Conservation (phyloP, 2,888 invertebrate species). For the Hydrotaea diabolus region DNA sequence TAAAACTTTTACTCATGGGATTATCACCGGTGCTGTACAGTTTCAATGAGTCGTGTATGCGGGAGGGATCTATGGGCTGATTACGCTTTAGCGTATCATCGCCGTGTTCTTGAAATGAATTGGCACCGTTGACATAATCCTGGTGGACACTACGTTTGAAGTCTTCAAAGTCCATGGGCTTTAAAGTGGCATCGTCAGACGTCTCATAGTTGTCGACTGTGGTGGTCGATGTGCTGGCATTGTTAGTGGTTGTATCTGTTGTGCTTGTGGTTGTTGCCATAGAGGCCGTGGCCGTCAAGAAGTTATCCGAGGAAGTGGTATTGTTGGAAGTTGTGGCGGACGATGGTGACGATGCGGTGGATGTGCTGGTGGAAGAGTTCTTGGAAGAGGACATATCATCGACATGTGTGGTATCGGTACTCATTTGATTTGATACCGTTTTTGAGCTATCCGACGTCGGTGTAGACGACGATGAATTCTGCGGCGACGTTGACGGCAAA, state of each 20-base stretch:
- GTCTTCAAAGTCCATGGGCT: constrained; percentile 80
- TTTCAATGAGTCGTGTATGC: constrained; percentile 81
- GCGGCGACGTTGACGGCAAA: constrained; percentile 83
- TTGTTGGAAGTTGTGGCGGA: constrained; percentile 69
- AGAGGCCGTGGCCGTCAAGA: constrained; percentile 77
- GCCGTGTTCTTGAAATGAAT: constrained; percentile 78
- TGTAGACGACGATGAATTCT: constrained; percentile 79
- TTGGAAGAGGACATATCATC: constrained; percentile 65
- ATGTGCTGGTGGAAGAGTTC: constrained; percentile 68
- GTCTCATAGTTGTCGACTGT: constrained; percentile 75
- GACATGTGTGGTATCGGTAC: constrained; percentile 70
- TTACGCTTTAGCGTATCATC: constrained; percentile 80
- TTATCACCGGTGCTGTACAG: constrained; percentile 79
- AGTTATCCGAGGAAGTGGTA: constrained; percentile 76
- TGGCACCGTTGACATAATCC: constrained; percentile 80
- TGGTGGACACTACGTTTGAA: constrained; percentile 80
- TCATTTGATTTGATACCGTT: constrained; percentile 72
- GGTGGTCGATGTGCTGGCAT: constrained; percentile 72
- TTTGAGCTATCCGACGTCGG: constrained; percentile 73
- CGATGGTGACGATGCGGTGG: constrained; percentile 67
- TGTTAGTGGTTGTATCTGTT: constrained; percentile 69
- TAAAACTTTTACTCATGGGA: constrained; percentile 81
- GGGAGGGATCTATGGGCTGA: constrained; percentile 81
- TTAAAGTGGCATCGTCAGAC: constrained; percentile 79
- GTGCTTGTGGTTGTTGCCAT: constrained; percentile 63